phyloP scores from a whole-genome alignment of 2,888 invertebrate species.

The Eupithecia pulchellata region DNA sequence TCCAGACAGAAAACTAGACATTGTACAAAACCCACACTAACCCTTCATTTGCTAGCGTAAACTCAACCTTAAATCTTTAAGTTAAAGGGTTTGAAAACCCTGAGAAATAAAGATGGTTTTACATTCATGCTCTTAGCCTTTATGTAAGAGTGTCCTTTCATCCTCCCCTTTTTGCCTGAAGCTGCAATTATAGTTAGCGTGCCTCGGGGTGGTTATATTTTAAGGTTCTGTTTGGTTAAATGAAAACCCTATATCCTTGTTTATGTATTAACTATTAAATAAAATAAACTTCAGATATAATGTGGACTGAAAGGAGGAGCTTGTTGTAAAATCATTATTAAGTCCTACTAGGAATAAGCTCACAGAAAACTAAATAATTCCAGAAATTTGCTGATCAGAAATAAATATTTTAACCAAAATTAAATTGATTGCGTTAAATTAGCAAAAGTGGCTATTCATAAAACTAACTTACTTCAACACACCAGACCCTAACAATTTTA shows the following conservation, averaged over 20 bases:
- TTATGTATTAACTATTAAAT: neutral
- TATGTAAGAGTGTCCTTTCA: conserved; percentile 76
- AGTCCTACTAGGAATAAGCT: too few species aligned
- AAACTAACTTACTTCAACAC: too few species aligned
- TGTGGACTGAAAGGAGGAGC: too few species aligned
- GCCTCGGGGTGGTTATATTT: conserved; percentile 68
- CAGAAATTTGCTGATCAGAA: too few species aligned
- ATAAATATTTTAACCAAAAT: too few species aligned
- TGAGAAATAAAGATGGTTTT: conserved; percentile 43
- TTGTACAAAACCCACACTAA: conserved; percentile 46
- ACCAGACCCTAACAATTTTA: too few species aligned
- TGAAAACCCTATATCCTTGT: neutral
- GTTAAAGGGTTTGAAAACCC: conserved; percentile 46
- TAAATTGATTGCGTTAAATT: too few species aligned
- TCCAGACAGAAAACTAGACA: conserved; percentile 72
- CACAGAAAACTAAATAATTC: too few species aligned
- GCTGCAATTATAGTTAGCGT: conserved; percentile 81
- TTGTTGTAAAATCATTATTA: too few species aligned
- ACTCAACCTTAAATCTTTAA: conserved; percentile 28
- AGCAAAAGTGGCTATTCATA: too few species aligned
- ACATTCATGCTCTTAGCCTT: conserved; percentile 64
- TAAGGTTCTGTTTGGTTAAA: conserved; percentile 50
- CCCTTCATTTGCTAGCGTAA: conserved; percentile 22
- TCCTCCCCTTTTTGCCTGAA: conserved; percentile 73
- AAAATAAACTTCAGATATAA: neutral